Evolutionary conservation across 2,113 vertebrate species (phyloP).

Genomic region (Gopherus flavomarginatus): DNA sequence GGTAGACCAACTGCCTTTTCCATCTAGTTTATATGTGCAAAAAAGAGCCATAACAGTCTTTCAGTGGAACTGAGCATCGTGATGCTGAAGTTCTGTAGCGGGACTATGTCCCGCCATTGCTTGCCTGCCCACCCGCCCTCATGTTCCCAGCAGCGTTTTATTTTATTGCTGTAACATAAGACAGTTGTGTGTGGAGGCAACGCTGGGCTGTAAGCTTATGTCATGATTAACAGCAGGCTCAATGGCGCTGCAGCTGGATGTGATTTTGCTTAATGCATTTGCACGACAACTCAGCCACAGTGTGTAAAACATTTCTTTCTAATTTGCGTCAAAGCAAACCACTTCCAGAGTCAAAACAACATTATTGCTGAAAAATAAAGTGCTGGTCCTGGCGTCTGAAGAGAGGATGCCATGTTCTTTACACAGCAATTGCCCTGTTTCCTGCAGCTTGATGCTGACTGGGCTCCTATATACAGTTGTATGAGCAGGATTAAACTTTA

Average conservation of each 20-base stretch:
- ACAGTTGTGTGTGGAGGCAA: not conserved
- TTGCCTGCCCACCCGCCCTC: too few relatives aligned
- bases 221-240: not conserved
- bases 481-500: not conserved
- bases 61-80: not conserved
- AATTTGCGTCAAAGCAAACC: constrained; percentile 25
- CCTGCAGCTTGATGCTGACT: not conserved
- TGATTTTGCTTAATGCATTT: constrained; percentile 8
- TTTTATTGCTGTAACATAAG: not conserved
- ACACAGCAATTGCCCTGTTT: not conserved
- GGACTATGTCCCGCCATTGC: not conserved
- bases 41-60: not conserved
- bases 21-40: not conserved
- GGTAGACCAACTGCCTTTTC: too few relatives aligned
- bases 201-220: not conserved
- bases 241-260: constrained; percentile 3
- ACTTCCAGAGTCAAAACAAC: constrained; percentile 2
- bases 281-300: constrained; percentile 38
- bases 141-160: not conserved
- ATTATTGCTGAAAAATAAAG: constrained; percentile 24
- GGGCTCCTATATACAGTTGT: not conserved
- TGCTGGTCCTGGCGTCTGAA: not conserved
- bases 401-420: not conserved
- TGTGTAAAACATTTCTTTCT: constrained; percentile 18
- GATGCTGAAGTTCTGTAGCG: not conserved